Base-by-base conservation (phyloP, 1,140 invertebrate species). In the Pseudomyrmex cubaensis region DNA sequence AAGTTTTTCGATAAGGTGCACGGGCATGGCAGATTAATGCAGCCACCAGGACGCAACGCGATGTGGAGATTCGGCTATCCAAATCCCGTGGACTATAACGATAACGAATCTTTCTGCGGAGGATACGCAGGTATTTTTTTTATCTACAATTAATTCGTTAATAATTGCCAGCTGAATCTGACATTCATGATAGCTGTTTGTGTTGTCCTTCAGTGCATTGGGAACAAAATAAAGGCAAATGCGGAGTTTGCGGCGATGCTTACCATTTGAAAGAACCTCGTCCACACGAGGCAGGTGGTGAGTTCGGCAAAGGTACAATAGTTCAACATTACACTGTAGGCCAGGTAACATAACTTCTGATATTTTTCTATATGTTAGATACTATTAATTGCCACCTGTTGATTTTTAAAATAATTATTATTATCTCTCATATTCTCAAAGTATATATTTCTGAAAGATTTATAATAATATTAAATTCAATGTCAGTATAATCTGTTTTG, bases 21-120 rank as follows among this genome's bases (percentile, higher is more conserved):
- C 74, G 97, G 97, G 8, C 98, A 99, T 94, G 97, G 97, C 1
- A 93, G 97, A 22, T 93, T 98, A 54, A 98, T 98, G 97, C 97
- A 99, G 92, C 98, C 98, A 0, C 98, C 98, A 1, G 96, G 98
- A 0, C 95, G 98, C 20, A 98, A 99, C 94, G 97, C 97, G 20
- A 98, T 98, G 97, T 99, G 98, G 98, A 95, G 98, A 66, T 98
- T 98, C 90, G 98, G 98, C 1, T 99, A 97, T 94, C 97, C 97
- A 1, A 98, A 98, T 94, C 97, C 98, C 1, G 97, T 98, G 10
- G 98, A 99, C 93, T 99, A 99, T 91, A 98, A 99, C 88, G 98
- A 99, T 92, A 99, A 98, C 87, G 98, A 97, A 90, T 92, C 97
- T 0, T 97, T 95, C 90, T 97, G 97, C 82, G 98, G 98, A 1